Conservation (phyloP, 2,888 invertebrate species). For the Acleris laterana region DNA sequence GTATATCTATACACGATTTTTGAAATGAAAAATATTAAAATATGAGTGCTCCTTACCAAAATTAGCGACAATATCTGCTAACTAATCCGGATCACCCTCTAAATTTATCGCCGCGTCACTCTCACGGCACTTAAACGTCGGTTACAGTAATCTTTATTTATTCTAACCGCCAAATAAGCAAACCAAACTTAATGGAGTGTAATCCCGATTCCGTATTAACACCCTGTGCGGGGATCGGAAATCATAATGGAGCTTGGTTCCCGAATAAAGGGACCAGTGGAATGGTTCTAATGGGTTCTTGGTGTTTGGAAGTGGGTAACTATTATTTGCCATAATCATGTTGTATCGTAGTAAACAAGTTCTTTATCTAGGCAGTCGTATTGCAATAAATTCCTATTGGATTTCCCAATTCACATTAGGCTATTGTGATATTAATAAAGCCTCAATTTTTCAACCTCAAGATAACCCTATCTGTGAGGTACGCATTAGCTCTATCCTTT, state of each 20-base stretch:
- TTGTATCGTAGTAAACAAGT: not conserved
- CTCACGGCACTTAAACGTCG: constrained; percentile 72
- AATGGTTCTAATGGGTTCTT: constrained; percentile 8
- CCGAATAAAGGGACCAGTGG: constrained; percentile 28
- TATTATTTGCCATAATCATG: not conserved
- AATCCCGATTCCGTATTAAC: constrained; percentile 76
- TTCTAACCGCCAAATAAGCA: constrained; percentile 55
- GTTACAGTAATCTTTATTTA: constrained; percentile 80
- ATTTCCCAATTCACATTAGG: no score
- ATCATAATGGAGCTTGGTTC: constrained; percentile 66
- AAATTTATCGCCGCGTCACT: constrained; percentile 56
- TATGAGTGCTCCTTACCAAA: not conserved
- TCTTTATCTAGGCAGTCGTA: not conserved
- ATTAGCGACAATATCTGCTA: not conserved
- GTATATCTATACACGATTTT: no score
- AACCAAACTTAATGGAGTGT: constrained; percentile 74
- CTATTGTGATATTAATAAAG: no score
- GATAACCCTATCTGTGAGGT: no score
- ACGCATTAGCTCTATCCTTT: no score
- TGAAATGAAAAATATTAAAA: no score
- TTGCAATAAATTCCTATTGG: no score
- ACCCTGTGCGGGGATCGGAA: constrained; percentile 42
- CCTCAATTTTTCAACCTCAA: no score
- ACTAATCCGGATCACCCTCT: constrained; percentile 30
- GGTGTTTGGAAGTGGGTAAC: not conserved